Evolutionary conservation across 2,888 invertebrate species (phyloP), one percentile per base, ranked within the genome.

Genomic region (Mythimna albipuncta): DNA sequence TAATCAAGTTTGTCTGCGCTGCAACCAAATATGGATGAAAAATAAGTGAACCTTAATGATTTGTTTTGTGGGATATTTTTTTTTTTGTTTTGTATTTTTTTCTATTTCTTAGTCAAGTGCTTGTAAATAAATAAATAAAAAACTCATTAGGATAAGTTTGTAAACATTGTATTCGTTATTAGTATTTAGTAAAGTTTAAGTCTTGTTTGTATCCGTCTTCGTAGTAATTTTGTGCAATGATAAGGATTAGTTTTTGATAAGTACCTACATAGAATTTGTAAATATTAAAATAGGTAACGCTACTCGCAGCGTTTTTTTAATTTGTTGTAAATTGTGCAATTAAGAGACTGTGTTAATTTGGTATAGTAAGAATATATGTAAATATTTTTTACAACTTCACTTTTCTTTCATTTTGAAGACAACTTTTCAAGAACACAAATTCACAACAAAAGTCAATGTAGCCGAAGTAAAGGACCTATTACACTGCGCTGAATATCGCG

Each of bases 221-320:
- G 62, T 71, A 77, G 62, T 47, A 58, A 35, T 73, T 93, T 92
- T n/a, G 90, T 91, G 64, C 87, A 88, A 87, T 91, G 89, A 57
- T 79, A 69, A 38, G 52, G 61, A 35, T 26, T 67, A 65, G 71
- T 68, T 64, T 62, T 52, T 2, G 13, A 57, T 11, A n/a, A n/a
- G n/a, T n/a, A n/a, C n/a, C n/a, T n/a, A 32, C 16, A 13, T 65
- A 66, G 11, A 50, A 32, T 47, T 41, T 38, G 38, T 38, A 38
- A 7, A 38, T 38, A 38, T 52, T 69, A 54, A 19, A 6, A 21
- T 21, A 63, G 19, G 58, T 57, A 69, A 26, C 10, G 0, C 21
- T 79, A 59, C 58, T 13, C 41, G 55, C 26, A 26, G 26, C 26
- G 26, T 26, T 26, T 26, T 26, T 26, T 26, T 55, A 72, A 55